A percentile compares a stretch with the other conserved stretches of the same genome.
Conservation (phyloP, 2,113 vertebrate genomes). For the Poicephalus gulielmi region DNA sequence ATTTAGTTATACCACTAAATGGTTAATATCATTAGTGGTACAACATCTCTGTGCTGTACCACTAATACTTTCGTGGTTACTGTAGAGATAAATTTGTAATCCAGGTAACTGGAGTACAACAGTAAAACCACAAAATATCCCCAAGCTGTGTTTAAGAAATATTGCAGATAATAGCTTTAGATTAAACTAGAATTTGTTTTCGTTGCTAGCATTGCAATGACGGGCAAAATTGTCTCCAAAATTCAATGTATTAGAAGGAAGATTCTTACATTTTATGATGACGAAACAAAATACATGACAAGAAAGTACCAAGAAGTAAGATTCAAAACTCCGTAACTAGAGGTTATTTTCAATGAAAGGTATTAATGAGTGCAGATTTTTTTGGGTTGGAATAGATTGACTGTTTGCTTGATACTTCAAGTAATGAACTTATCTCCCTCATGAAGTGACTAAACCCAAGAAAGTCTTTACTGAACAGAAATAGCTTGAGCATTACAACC, state of each 20-base stretch:
- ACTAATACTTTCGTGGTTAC: not conserved
- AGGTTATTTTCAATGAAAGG: conserved; percentile 63
- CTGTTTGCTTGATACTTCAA: conserved; percentile 50
- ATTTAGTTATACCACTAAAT: not conserved
- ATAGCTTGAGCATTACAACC: conserved; percentile 24
- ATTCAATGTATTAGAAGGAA: not conserved
- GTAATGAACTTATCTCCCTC: conserved; percentile 39
- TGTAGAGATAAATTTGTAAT: not conserved
- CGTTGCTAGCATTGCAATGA: conserved; percentile 1
- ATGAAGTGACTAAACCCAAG: conserved; percentile 20
- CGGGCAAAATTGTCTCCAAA: not conserved
- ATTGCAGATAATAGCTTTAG: not conserved
- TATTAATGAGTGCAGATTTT: not conserved
- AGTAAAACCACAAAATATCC: conserved; percentile 33
- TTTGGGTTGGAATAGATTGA: conserved; percentile 51
- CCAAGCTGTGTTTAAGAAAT: conserved; percentile 24
- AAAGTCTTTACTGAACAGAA: conserved; percentile 56
- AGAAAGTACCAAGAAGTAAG: not conserved
- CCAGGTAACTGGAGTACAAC: not conserved
- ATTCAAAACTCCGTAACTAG: conserved; percentile 36
- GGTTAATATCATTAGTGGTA: not conserved
- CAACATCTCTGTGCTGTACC: not conserved
- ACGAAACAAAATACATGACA: not conserved
- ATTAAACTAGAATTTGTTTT: conserved; percentile 24
- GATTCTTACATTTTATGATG: not conserved